Base-by-base conservation (phyloP, 2,888 invertebrate species). In the Caenorhabditis sulstoni region DNA sequence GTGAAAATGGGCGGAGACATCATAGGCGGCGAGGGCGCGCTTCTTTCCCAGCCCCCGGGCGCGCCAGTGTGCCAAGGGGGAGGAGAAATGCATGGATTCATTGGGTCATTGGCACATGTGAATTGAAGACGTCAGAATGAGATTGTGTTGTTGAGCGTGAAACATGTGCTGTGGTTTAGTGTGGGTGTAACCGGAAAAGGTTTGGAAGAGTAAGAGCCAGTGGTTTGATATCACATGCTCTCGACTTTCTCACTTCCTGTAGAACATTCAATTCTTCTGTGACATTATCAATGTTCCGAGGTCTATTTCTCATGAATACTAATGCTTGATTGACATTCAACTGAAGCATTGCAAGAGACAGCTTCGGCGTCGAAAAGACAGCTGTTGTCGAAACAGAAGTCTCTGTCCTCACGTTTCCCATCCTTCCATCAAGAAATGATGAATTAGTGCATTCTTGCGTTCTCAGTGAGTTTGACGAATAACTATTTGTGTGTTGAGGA, bases 1-100 rank as follows among this genome's bases (percentile, higher is more conserved):
- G 79, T 79, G 73, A 79, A 74, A 79, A 70, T 70, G 66, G 65
- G 71, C 77, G 77, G 66, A 61, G 66, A 66, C 74, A 74, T 66
- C 61, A 73, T 58, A 73, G 73, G 64, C 73, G 73, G 73, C 29
- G 64, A 65, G 57, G 71, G 58, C 57, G 73, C 64, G 64, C 64
- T 71, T 47, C 62, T 55, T 55, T 53, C 53, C 47, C 14, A n/a
- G 62, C 12, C 66, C 55, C 45, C 18, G 23, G 35, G 53, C 52
- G 55, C 20, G 20, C n/a, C 29, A 7, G 29, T 7, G 29, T 29
- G 29, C 29, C 29, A 29, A 29, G 29, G 70, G 35, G 49, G 61
- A 22, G 35, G 53, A 23, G 52, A 73, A 74, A 74, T 74, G 66
- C 74, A 66, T 66, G 53, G 66, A 74, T 59, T 74, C 50, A 66